phyloP scores from a whole-genome alignment of 2,888 invertebrate genomes.

The Perizoma affinitatum region DNA sequence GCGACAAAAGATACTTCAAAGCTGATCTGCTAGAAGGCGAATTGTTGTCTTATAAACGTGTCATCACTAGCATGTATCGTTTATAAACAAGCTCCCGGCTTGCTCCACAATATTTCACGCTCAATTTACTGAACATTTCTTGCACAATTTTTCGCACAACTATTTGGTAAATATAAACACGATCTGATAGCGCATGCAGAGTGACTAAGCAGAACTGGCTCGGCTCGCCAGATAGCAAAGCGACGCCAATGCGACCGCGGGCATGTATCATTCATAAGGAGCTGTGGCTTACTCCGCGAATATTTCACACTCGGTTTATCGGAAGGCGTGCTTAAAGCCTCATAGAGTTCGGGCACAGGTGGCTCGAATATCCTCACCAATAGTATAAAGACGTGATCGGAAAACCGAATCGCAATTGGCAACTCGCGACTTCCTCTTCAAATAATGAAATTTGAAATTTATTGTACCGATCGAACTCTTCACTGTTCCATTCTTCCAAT shows the following conservation, averaged over 20 bases:
- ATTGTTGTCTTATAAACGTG: not conserved
- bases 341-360: slow-evolving; percentile 81
- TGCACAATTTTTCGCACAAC: slow-evolving; percentile 25
- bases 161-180: slow-evolving; percentile 31
- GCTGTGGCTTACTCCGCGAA: slow-evolving; percentile 73
- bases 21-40: slow-evolving; percentile 18
- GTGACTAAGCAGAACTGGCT: slow-evolving; percentile 28
- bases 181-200: slow-evolving; percentile 28
- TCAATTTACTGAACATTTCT: slow-evolving; percentile 20
- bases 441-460: slow-evolving; percentile 83
- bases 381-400: slow-evolving; percentile 81
- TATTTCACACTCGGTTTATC: slow-evolving; percentile 82
- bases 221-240: slow-evolving; percentile 19
- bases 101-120: slow-evolving; percentile 24
- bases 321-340: slow-evolving; percentile 78
- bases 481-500: slow-evolving; percentile 66
- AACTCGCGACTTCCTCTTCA: slow-evolving; percentile 79
- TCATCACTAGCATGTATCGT: slow-evolving; percentile 19
- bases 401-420: slow-evolving; percentile 75
- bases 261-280: slow-evolving; percentile 82
- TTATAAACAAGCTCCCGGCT: slow-evolving; percentile 17
- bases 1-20: slow-evolving; percentile 30
- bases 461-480: slow-evolving; percentile 71
- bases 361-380: slow-evolving; percentile 80
- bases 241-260: slow-evolving; percentile 47